Evolutionary conservation across 2,888 invertebrate species (phyloP).

Genomic region (Didymodactylos carnosus): DNA sequence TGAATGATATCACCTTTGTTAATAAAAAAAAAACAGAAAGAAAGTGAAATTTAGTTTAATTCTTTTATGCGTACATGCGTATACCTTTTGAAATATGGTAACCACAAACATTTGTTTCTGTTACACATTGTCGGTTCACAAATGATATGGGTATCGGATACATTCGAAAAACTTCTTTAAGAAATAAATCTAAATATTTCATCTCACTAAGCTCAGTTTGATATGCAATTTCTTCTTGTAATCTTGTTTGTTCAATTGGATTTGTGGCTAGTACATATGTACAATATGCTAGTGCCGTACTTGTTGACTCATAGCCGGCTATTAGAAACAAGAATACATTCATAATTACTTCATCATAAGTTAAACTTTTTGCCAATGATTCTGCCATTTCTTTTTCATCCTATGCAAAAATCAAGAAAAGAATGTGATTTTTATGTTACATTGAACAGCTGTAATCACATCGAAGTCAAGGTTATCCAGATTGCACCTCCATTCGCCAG

Average conservation of each 20-base stretch:
- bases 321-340: not conserved
- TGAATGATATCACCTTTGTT: conserved; percentile 13
- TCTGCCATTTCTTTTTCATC: not conserved
- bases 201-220: conserved; percentile 18
- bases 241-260: not conserved
- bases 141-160: conserved; percentile 24
- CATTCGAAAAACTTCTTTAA: conserved; percentile 34
- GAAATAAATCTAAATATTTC: conserved; percentile 34
- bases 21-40: conserved; percentile 1
- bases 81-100: conserved; percentile 20
- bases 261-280: not conserved
- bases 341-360: not conserved
- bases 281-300: not conserved
- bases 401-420: no score
- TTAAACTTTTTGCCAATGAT: no score
- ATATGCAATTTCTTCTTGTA: not conserved
- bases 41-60: conserved; percentile 17
- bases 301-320: not conserved
- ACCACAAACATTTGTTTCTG: not conserved
- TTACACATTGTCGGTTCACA: not conserved
- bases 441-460: no score
- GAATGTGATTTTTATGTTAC: no score
- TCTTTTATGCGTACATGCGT: no score
- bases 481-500: no score
- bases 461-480: no score